These are phyloP conservation scores for Mantis religiosa DNA, from an alignment of 2,888 invertebrate genomes.

Conservation along the genomic window DNA sequence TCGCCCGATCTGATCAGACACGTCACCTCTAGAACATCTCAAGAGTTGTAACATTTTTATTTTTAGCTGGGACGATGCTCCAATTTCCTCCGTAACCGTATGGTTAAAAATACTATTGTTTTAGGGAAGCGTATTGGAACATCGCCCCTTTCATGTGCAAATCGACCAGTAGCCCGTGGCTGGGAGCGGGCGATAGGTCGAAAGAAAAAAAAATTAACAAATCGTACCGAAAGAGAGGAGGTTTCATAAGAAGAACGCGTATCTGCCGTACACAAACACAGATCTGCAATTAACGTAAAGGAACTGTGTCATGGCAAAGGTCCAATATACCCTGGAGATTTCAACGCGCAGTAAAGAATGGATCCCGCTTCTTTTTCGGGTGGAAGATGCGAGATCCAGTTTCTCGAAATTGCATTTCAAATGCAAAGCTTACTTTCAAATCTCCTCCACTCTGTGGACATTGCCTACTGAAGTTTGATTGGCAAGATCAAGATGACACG, in stretches of 20 bases:
- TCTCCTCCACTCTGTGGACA: neutral
- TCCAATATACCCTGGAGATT: neutral
- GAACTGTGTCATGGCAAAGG: too few species aligned
- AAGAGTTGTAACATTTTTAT: neutral
- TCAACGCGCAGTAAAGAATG: neutral
- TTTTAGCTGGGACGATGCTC: neutral
- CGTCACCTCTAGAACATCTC: conserved; percentile 1
- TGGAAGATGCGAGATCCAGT: neutral
- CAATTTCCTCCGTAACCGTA: neutral
- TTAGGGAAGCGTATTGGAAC: neutral
- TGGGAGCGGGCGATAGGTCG: conserved; percentile 7
- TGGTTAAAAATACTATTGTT: neutral
- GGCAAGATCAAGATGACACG: neutral
- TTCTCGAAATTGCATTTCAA: neutral
- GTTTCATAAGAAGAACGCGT: neutral
- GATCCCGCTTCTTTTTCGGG: neutral
- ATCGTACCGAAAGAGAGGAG: conserved; percentile 27
- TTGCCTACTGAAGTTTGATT: neutral
- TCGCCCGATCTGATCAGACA: neutral
- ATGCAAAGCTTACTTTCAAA: neutral
- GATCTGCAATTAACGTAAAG: neutral
- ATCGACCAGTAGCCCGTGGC: conserved; percentile 7
- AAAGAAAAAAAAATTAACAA: conserved; percentile 10
- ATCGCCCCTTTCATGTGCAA: neutral
- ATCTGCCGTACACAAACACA: neutral